phyloP scores from a whole-genome alignment of 2,888 invertebrate species.

The Trissoscelio sp. region DNA sequence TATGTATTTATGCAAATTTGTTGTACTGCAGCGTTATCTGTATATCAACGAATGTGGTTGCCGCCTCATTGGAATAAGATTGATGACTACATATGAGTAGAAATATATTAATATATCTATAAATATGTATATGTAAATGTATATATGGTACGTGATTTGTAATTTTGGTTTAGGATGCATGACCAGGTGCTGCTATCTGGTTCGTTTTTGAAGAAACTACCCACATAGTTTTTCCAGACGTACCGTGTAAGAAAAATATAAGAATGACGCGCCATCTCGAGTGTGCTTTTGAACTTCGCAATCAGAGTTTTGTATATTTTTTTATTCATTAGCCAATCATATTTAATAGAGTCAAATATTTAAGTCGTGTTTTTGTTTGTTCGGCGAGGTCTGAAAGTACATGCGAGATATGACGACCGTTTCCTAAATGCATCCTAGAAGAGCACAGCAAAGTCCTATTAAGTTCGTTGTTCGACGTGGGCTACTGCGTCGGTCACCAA shows the following conservation, averaged over 20 bases:
- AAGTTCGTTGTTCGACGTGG: slow-evolving; percentile 41
- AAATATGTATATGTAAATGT: slow-evolving; percentile 44
- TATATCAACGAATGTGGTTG: neutral
- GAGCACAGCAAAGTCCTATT: slow-evolving; percentile 68
- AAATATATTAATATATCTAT: slow-evolving; percentile 31
- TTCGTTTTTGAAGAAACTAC: neutral
- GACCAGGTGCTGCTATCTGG: slow-evolving; percentile 27
- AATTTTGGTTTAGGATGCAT: slow-evolving; percentile 57
- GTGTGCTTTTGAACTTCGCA: neutral
- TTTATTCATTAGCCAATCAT: slow-evolving; percentile 3
- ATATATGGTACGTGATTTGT: slow-evolving; percentile 53
- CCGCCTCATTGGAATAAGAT: neutral
- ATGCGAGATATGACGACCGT: slow-evolving; percentile 2
- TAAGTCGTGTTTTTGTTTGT: neutral
- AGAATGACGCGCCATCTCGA: neutral
- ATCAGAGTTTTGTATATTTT: slow-evolving; percentile 20
- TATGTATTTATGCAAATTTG: too few relatives aligned
- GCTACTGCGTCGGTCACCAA: slow-evolving; percentile 6
- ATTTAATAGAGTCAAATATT: slow-evolving; percentile 11
- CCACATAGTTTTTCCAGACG: neutral
- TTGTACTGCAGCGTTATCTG: too few relatives aligned
- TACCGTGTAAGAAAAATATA: neutral
- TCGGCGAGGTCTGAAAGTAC: neutral
- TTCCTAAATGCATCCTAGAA: slow-evolving; percentile 64
- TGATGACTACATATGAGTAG: slow-evolving; percentile 34